Conservation (phyloP, 2,797 vertebrate genomes). For the Enteromius thamalakanensis region DNA sequence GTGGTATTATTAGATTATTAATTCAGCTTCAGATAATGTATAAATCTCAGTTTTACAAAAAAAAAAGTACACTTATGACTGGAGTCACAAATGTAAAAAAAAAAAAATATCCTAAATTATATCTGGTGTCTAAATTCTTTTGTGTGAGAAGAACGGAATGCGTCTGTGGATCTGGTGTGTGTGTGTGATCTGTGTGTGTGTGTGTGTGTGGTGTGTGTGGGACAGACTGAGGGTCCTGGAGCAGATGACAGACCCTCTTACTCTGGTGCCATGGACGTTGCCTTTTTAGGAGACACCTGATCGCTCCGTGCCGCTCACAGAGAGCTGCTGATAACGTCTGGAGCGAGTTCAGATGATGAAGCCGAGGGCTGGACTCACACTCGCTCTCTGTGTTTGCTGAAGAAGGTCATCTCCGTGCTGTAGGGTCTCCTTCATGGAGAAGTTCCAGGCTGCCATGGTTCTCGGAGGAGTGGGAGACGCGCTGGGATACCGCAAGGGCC, state of each 20-base stretch:
- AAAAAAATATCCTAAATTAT: too few relatives aligned
- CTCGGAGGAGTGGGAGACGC: conserved; percentile 89
- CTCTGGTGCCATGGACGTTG: conserved; percentile 71
- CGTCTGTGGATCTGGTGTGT: conserved; percentile 17
- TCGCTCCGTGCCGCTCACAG: conserved; percentile 67
- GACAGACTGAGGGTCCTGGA: conserved; percentile 38
- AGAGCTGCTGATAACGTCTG: conserved; percentile 71
- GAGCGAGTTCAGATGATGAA: conserved; percentile 7
- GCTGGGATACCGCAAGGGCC: conserved; percentile 86
- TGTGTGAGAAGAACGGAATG: not conserved
- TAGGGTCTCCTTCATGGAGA: conserved; percentile 82
- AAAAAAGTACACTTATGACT: too few relatives aligned
- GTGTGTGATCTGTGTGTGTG: conserved; percentile 40
- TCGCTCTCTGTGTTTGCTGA: not conserved
- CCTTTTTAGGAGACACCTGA: conserved; percentile 85
- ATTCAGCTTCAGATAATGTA: too few relatives aligned
- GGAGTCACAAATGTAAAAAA: not conserved
- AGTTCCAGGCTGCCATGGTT: conserved; percentile 90
- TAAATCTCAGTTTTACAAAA: too few relatives aligned
- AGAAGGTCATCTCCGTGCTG: not conserved
- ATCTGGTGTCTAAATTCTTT: too few relatives aligned
- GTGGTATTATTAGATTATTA: too few relatives aligned
- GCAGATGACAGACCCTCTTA: conserved; percentile 60
- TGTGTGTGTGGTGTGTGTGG: conserved; percentile 53
- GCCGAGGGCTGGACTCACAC: not conserved